Conservation (phyloP, 2,113 vertebrate genomes). For the Caracal caracal region DNA sequence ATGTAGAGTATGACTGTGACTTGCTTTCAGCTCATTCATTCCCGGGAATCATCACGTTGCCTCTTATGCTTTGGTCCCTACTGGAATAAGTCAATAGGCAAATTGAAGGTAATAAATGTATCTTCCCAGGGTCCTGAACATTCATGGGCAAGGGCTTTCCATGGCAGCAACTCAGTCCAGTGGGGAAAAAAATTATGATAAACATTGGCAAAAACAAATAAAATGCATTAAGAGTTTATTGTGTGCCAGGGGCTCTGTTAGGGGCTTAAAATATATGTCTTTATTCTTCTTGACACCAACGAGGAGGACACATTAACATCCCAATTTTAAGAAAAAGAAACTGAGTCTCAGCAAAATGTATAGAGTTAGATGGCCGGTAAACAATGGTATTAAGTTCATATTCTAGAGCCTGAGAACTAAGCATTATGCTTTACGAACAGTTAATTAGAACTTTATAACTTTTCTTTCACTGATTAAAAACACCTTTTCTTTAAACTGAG, state of each 20-base stretch:
- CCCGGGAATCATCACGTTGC: background rate
- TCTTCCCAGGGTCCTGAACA: background rate
- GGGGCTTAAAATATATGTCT: background rate
- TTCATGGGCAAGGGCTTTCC: background rate
- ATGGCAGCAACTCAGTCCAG: background rate
- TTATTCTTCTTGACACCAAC: background rate
- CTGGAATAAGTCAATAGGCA: background rate
- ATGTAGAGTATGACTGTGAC: background rate
- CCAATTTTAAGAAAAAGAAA: constrained; percentile 8
- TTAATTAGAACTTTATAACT: background rate
- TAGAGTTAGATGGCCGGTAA: background rate
- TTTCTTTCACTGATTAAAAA: constrained; percentile 6
- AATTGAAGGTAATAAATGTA: background rate
- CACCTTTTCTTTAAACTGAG: background rate
- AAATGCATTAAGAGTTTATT: background rate
- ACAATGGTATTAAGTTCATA: background rate
- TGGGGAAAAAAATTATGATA: background rate
- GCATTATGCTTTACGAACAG: background rate
- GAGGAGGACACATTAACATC: background rate
- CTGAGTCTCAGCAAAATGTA: background rate
- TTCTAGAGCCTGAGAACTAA: background rate
- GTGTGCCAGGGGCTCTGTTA: background rate
- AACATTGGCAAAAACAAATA: background rate
- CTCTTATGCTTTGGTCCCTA: background rate
- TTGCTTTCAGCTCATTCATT: background rate